phyloP scores from a whole-genome alignment of 2,888 invertebrate genomes.

The Ormyrus thymus region DNA sequence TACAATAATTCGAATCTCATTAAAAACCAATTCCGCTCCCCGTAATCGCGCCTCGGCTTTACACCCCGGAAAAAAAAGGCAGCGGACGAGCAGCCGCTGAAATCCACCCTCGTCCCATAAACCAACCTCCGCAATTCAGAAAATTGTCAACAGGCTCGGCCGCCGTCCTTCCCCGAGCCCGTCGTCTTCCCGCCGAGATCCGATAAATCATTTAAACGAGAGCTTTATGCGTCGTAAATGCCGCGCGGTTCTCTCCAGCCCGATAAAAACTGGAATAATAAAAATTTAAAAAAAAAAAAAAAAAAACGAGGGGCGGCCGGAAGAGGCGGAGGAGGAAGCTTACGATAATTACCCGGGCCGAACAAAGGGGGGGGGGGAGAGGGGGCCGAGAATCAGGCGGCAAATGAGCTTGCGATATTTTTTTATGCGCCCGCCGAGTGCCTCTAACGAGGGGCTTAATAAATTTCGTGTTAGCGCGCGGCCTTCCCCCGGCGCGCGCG shows the following conservation, averaged over 20 bases:
- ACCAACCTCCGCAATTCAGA: constrained; percentile 7
- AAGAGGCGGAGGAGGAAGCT: neutral
- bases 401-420: constrained; percentile 44
- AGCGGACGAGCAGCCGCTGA: too few relatives aligned
- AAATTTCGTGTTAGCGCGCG: constrained; percentile 38
- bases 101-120: neutral
- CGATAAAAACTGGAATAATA: constrained; percentile 32
- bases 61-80: too few relatives aligned
- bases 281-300: constrained; percentile 39
- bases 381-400: neutral
- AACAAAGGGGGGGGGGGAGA: constrained; percentile 8
- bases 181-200: neutral
- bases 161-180: neutral
- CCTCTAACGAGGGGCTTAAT: constrained; percentile 51
- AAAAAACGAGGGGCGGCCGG: neutral
- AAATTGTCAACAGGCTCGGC: neutral
- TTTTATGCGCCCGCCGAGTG: constrained; percentile 24
- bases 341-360: constrained; percentile 45
- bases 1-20: neutral
- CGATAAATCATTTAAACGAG: constrained; percentile 41
- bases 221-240: constrained; percentile 35
- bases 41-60: too few relatives aligned
- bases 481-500: neutral
- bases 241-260: neutral
- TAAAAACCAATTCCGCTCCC: neutral